A percentile compares a stretch with the other conserved stretches of the same genome.
These are phyloP conservation scores for Gasterosteus nipponicus DNA, from an alignment of 2,113 vertebrate species.

Conservation along the genomic window DNA sequence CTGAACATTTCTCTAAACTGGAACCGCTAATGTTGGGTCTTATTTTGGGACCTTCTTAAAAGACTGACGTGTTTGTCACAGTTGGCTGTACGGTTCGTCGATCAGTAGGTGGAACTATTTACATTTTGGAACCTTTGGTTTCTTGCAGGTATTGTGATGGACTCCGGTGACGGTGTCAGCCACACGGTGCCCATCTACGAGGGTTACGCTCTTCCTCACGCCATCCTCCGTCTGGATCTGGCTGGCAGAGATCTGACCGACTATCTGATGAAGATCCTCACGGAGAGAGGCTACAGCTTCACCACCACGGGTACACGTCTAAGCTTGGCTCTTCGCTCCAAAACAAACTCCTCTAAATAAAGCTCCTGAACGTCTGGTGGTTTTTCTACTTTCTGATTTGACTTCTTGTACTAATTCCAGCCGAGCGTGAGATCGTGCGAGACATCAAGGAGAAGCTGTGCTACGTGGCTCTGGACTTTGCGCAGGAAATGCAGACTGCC, in stretches of 20 bases:
- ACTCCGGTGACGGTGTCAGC: constrained; percentile 92
- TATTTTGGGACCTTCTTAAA: neutral
- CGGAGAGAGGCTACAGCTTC: constrained; percentile 93
- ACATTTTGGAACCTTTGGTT: neutral
- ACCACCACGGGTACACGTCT: constrained; percentile 82
- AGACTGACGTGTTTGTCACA: neutral
- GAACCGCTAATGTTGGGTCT: neutral
- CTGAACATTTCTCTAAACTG: too few species aligned
- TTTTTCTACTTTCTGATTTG: neutral
- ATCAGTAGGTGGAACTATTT: neutral
- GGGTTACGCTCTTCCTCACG: constrained; percentile 91
- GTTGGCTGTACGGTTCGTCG: neutral
- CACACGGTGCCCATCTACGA: constrained; percentile 94
- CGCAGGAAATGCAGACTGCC: constrained; percentile 88
- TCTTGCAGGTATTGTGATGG: constrained; percentile 88
- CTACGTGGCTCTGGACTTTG: constrained; percentile 95
- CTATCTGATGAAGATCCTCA: constrained; percentile 97
- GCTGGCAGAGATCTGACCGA: constrained; percentile 94
- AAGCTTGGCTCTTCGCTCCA: too few species aligned
- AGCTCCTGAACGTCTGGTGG: neutral
- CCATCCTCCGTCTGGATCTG: constrained; percentile 93
- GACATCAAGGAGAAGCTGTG: constrained; percentile 98
- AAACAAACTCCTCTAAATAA: too few species aligned
- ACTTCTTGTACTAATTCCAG: constrained; percentile 61
- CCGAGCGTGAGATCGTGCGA: constrained; percentile 94